Percentiles rank a stretch among this genome's conserved stretches.
These are phyloP conservation scores for Exocentrus adspersus DNA, from an alignment of 2,888 invertebrate genomes.

Conservation along the genomic window DNA sequence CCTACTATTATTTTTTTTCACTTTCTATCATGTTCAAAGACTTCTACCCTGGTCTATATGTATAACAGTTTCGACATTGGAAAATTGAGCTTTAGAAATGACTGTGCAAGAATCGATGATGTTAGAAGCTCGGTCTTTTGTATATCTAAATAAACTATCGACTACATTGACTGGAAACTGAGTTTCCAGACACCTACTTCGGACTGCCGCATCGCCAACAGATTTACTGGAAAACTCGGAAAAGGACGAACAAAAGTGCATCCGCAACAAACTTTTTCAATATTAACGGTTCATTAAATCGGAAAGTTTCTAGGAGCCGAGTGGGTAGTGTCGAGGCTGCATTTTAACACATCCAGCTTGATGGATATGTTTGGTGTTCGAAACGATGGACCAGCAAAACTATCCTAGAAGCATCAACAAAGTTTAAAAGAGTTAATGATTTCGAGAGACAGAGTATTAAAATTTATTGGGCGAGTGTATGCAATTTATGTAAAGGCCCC, in stretches of 20 bases:
- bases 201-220: slow-evolving; percentile 14
- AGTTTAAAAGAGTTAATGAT: too few relatives aligned
- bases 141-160: background rate
- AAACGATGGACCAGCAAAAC: slow-evolving; percentile 17
- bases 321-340: slow-evolving; percentile 8
- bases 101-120: too few relatives aligned
- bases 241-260: slow-evolving; percentile 19
- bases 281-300: slow-evolving; percentile 36
- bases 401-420: slow-evolving; percentile 8
- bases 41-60: too few relatives aligned
- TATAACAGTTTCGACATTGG: too few relatives aligned
- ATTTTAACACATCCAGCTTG: slow-evolving; percentile 28
- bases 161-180: background rate
- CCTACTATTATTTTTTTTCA: too few relatives aligned
- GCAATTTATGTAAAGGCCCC: too few relatives aligned
- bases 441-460: too few relatives aligned
- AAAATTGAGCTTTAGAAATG: too few relatives aligned
- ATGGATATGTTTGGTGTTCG: slow-evolving; percentile 29
- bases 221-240: slow-evolving; percentile 12
- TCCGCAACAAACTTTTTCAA: slow-evolving; percentile 33
- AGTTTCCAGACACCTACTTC: background rate
- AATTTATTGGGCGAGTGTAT: too few relatives aligned
- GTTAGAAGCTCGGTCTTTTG: slow-evolving; percentile 1
- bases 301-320: slow-evolving; percentile 16
- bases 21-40: too few relatives aligned